Conservation (phyloP, 2,888 invertebrate species). For the Drepana falcataria region DNA sequence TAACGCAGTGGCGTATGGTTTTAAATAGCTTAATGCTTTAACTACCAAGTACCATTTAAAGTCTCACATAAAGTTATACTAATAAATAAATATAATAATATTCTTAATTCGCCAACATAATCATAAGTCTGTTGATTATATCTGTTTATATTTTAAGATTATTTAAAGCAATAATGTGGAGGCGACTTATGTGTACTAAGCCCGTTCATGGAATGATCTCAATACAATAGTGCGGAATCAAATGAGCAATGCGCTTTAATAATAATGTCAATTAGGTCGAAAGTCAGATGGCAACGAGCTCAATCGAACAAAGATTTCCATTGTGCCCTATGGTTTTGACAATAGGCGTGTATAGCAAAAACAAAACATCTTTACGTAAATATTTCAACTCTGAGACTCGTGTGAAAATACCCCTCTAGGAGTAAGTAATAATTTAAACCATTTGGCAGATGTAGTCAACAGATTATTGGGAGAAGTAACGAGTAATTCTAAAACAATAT, state of each 20-base stretch:
- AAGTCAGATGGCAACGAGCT: too few relatives aligned
- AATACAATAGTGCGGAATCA: not conserved
- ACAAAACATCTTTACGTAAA: too few relatives aligned
- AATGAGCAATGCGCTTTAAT: not conserved
- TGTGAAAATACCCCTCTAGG: not conserved
- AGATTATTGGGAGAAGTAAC: constrained; percentile 4
- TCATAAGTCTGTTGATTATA: constrained; percentile 1
- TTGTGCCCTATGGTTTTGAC: too few relatives aligned
- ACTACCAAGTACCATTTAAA: not conserved
- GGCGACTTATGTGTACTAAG: not conserved
- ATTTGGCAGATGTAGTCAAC: constrained; percentile 5
- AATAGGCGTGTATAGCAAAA: too few relatives aligned
- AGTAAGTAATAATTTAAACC: constrained; percentile 1
- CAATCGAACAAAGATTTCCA: too few relatives aligned
- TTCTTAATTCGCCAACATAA: constrained; percentile 1
- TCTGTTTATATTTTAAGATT: constrained; percentile 2
- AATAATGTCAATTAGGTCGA: not conserved
- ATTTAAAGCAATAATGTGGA: not conserved
- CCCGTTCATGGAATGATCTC: not conserved
- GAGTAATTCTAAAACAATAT: not conserved
- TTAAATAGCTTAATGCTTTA: constrained; percentile 32
- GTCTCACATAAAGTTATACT: constrained; percentile 12
- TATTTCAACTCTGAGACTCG: too few relatives aligned
- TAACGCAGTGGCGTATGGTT: constrained; percentile 27
- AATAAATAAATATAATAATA: constrained; percentile 12